phyloP scores from a whole-genome alignment of 2,113 vertebrate genomes.

The Triplophysa rosa region DNA sequence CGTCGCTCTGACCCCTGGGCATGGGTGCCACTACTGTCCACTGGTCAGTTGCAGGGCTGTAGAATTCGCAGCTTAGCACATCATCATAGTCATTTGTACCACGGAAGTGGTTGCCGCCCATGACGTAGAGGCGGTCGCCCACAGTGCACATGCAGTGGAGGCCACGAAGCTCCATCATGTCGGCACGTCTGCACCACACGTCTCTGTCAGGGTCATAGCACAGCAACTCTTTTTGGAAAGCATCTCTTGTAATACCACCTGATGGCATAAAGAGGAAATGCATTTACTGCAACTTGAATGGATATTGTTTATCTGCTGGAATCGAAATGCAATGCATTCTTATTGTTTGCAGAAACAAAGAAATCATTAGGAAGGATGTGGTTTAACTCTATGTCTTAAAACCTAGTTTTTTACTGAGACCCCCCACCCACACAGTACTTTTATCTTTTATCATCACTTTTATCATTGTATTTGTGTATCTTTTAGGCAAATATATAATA shows the following conservation, averaged over 20 bases:
- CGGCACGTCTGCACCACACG: slow-evolving; percentile 70
- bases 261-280: neutral
- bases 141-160: slow-evolving; percentile 82
- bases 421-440: slow-evolving; percentile 36
- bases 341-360: neutral
- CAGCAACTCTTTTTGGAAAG: slow-evolving; percentile 79
- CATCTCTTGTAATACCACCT: slow-evolving; percentile 81
- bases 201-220: slow-evolving; percentile 70
- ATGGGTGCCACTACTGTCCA: slow-evolving; percentile 78
- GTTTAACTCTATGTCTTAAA: neutral
- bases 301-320: neutral
- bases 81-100: slow-evolving; percentile 79
- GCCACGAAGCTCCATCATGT: slow-evolving; percentile 79
- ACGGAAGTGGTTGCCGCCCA: slow-evolving; percentile 80
- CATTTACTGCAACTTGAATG: neutral
- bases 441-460: neutral
- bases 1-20: slow-evolving; percentile 78
- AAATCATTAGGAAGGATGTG: slow-evolving; percentile 48
- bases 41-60: slow-evolving; percentile 74
- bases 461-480: neutral
- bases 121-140: slow-evolving; percentile 76
- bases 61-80: slow-evolving; percentile 77
- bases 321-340: neutral
- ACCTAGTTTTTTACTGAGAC: neutral
- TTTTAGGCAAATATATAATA: neutral